Evolutionary conservation across 2,797 vertebrate genomes (phyloP), one percentile per base, ranked within the genome.

Genomic region (Glossophaga mutica): DNA sequence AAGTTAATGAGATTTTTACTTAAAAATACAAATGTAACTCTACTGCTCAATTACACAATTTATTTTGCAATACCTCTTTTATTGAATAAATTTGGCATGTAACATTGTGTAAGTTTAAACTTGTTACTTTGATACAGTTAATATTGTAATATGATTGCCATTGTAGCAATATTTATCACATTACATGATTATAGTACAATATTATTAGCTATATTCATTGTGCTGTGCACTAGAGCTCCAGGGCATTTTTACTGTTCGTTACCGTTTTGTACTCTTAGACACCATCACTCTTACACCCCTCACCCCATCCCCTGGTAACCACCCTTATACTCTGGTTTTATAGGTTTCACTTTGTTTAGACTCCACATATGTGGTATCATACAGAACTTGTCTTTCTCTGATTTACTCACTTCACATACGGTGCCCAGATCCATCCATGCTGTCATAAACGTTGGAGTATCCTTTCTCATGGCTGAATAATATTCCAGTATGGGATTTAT

Each of bases 1-100:
- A 91, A 96, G 34, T 62, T 42, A 37, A 44, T 84, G 46, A 55
- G 15, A 65, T 57, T 89, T 95, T 90, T 76, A 71, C n/a, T 87
- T 94, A 65, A 91, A 42, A 74, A 50, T 8, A 73, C 57, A 93
- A 65, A 62, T 55, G 29, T 92, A 76, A 37, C 29, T 89, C 48
- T 87, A 6, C 62, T 68, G 15, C 2, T 83, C 57, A 71, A 5
- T 91, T 86, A 74, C 18, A 37, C 16, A 37, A 74, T 79, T 94
- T 91, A 68, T 42, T 76, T 68, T 52, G 22, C 12, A 46, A 11
- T 26, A 26, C 62, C 21, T 48, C 48, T 74, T 34, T 48, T 84
- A 67, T 26, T 67, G 32, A 34, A 48, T 65, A 34, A 16, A 84
- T 67, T 16, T 34, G 42, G 37, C 22, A 16, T 34, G 32, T 84